phyloP scores from a whole-genome alignment of 2,797 vertebrate species.

The Xenopus petersii region DNA sequence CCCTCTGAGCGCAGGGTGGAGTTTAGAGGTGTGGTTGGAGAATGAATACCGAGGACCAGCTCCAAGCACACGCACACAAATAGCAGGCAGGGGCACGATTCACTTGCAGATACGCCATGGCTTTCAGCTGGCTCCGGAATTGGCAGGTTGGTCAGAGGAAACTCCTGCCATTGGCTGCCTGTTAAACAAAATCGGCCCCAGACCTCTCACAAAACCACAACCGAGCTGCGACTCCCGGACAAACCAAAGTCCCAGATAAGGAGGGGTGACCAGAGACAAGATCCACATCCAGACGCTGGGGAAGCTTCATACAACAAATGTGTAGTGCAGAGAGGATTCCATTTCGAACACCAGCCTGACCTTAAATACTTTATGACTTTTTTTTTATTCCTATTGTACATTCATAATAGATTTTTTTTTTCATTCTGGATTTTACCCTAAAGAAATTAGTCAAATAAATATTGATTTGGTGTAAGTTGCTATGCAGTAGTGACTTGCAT shows the following conservation, averaged over 20 bases:
- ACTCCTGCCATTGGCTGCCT: constrained; percentile 60
- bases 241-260: constrained; percentile 9
- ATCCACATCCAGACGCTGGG: background rate
- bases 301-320: background rate
- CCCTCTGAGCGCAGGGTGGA: background rate
- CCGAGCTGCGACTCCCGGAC: constrained; percentile 31
- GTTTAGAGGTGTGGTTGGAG: constrained; percentile 12
- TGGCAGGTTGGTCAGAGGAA: constrained; percentile 40
- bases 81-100: background rate
- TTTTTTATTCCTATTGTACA: too few species aligned
- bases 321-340: too few species aligned
- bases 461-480: too few species aligned
- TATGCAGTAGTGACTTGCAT: too few species aligned
- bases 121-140: background rate
- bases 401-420: too few species aligned
- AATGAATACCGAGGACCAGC: constrained; percentile 18
- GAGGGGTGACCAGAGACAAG: background rate
- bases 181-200: constrained; percentile 49
- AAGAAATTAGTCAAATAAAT: too few species aligned
- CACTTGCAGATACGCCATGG: background rate
- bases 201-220: constrained; percentile 36
- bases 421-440: too few species aligned
- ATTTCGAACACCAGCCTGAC: too few species aligned
- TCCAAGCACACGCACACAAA: constrained; percentile 1
- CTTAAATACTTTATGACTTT: too few species aligned